These are phyloP conservation scores for Hylia prasina DNA, from an alignment of 2,113 vertebrate genomes.

Conservation along the genomic window DNA sequence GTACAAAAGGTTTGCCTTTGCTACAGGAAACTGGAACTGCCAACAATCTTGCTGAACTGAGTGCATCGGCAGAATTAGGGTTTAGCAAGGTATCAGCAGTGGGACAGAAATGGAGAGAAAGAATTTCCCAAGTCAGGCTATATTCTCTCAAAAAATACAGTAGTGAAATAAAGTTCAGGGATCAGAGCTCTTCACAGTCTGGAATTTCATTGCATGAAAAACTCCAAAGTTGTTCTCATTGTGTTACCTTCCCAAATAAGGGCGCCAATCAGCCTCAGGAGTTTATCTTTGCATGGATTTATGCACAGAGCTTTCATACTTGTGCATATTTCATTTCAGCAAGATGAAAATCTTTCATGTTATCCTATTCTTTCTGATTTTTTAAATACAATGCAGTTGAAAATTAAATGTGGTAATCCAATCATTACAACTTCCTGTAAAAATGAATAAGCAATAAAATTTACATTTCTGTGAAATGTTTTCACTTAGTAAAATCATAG, in stretches of 20 bases:
- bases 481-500: background rate
- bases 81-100: background rate
- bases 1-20: slow-evolving; percentile 57
- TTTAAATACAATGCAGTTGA: background rate
- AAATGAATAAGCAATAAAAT: background rate
- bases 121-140: background rate
- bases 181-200: background rate
- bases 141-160: background rate
- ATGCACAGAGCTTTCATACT: background rate
- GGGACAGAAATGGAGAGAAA: background rate
- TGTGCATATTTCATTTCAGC: background rate
- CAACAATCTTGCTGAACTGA: slow-evolving; percentile 35
- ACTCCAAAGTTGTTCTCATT: background rate
- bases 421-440: background rate
- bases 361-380: background rate
- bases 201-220: background rate
- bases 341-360: background rate
- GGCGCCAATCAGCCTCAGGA: background rate
- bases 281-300: background rate
- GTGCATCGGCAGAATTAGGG: background rate
- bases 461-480: background rate
- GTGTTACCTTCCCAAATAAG: background rate
- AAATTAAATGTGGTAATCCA: background rate
- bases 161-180: background rate
- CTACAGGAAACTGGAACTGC: slow-evolving; percentile 51